Base-by-base conservation (phyloP, 2,888 invertebrate species). In the Scaptomyza parva region DNA sequence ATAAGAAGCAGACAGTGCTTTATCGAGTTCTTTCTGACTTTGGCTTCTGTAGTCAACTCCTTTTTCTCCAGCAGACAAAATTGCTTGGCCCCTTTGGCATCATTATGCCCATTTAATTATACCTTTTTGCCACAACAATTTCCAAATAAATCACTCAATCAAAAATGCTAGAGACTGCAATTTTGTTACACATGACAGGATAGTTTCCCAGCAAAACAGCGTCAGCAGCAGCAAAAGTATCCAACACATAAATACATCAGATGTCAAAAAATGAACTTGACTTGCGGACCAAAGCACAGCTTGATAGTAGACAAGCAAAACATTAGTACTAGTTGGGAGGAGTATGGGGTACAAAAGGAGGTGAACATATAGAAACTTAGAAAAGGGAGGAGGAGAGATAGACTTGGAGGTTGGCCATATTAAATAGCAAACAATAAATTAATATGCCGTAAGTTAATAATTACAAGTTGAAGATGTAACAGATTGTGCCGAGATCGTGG, bases 91-190 rank as follows among this genome's bases (percentile, higher is more conserved):
- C 85, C 81, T 81, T 77, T 84, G 60, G 66, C 84, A 80, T 86
- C 81, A 81, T 84, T 81, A 83, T 87, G 86, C 72, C 75, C 83
- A 77, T 84, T 84, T 84, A 84, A 84, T 84, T 88, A 84, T 86
- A 84, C 75, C 76, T 84, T 79, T 88, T 82, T 85, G 82, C 61
- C 73, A 70, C 76, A 85, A 78, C 82, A 69, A 85, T 83, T 84
- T 88, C 88, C 80, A 88, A 86, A 84, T 84, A 84, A 84, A 84
- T 84, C 84, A 84, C 84, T 84, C 84, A 88, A 84, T 88, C 86
- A 88, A 88, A 81, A 75, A 70, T 72, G 85, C 82, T 72, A 65
- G 61, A 77, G 57, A 70, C 62, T 68, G 74, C 58, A 60, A 60
- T 69, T 52, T 58, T 54, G 68, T 79, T 41, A 55, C 76, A 83